phyloP scores from a whole-genome alignment of 2,888 invertebrate species.

The Odontothrips loti region DNA sequence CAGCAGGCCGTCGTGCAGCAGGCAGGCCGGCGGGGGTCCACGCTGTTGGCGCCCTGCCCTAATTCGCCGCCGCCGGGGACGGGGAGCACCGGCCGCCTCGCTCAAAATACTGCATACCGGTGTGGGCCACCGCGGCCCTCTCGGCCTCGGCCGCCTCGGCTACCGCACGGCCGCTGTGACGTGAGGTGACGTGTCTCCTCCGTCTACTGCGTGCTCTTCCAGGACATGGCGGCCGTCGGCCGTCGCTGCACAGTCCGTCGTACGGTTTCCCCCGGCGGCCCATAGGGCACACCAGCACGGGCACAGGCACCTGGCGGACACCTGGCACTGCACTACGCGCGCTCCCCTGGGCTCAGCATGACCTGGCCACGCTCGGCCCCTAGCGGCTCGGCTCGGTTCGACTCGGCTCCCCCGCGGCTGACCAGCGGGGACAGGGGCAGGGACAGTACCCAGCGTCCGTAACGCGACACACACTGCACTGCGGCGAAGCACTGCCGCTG shows the following conservation, averaged over 20 bases:
- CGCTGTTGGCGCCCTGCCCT: slow-evolving; percentile 27
- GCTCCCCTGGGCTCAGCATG: too few relatives aligned
- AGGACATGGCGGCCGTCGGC: too few relatives aligned
- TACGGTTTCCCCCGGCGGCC: neutral
- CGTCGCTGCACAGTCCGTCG: neutral
- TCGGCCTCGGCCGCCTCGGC: slow-evolving; percentile 16
- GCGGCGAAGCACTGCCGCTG: slow-evolving; percentile 13
- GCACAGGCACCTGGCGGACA: too few relatives aligned
- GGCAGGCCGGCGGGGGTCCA: slow-evolving; percentile 32
- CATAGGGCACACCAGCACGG: too few relatives aligned
- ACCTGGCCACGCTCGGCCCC: neutral
- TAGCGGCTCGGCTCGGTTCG: neutral
- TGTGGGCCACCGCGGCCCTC: neutral
- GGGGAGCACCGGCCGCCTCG: slow-evolving; percentile 34
- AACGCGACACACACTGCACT: neutral
- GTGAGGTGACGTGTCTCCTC: neutral
- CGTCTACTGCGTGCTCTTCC: too few relatives aligned
- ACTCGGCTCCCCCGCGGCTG: too few relatives aligned
- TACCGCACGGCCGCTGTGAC: neutral
- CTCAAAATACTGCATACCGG: slow-evolving; percentile 25
- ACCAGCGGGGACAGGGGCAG: too few relatives aligned
- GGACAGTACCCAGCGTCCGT: slow-evolving; percentile 27
- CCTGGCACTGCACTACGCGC: neutral
- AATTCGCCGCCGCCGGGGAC: neutral
- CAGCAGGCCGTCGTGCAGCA: slow-evolving; percentile 51